Evolutionary conservation across 2,797 vertebrate species (phyloP).

Genomic region (Acipenser ruthenus): DNA sequence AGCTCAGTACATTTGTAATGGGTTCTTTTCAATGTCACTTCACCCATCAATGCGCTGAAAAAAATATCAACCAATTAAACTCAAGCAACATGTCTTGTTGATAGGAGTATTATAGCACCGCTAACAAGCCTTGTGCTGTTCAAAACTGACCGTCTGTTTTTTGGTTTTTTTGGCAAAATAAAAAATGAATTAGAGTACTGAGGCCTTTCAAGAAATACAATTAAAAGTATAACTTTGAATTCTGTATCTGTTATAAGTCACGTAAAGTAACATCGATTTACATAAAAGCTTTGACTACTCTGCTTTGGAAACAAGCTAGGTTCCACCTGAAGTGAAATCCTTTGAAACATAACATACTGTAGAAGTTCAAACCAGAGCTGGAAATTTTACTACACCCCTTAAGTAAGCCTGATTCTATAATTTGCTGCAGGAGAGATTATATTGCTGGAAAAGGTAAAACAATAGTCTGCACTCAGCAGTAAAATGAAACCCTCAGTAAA

Average conservation of each 20-base stretch:
- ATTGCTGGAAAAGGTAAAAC: slow-evolving; percentile 30
- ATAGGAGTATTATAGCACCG: slow-evolving; percentile 17
- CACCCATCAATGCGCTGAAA: not conserved
- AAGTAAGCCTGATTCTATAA: slow-evolving; percentile 41
- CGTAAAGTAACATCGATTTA: too few species aligned
- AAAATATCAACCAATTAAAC: not conserved
- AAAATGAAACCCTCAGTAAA: slow-evolving; percentile 23
- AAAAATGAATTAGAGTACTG: too few species aligned
- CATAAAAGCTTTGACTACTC: too few species aligned
- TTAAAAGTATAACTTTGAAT: too few species aligned
- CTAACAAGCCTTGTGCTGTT: slow-evolving; percentile 2
- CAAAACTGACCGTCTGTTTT: too few species aligned
- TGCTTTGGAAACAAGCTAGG: too few species aligned
- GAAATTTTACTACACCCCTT: slow-evolving; percentile 27
- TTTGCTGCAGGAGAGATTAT: slow-evolving; percentile 50
- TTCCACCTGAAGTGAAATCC: too few species aligned
- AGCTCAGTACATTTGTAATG: not conserved
- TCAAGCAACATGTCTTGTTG: not conserved
- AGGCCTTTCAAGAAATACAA: too few species aligned
- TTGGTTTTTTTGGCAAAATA: too few species aligned
- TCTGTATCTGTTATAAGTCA: too few species aligned
- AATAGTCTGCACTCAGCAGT: slow-evolving; percentile 39
- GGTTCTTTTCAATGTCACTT: slow-evolving; percentile 7
- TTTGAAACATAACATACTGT: too few species aligned
- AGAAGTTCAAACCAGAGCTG: not conserved